Evolutionary conservation across 2,888 invertebrate genomes (phyloP), one percentile per base, ranked within the genome.

Genomic region (Norana najaformis): DNA sequence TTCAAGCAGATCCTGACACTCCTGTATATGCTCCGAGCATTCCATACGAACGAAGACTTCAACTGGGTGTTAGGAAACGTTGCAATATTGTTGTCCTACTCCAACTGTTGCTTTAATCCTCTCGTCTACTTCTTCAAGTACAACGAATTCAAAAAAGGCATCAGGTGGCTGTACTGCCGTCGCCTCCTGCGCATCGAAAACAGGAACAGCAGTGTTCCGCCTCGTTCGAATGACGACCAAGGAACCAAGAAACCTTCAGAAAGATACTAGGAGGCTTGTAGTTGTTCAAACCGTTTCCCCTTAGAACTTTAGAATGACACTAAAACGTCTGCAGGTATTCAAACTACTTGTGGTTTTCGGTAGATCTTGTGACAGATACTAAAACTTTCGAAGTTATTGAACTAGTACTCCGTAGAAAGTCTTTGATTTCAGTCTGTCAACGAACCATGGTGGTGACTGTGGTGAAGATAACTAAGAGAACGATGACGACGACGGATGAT

Each of bases 41-140:
- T n/a, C n/a, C 13, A 0, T 16, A 5, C 8, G 5, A 4, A 18
- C 36, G 20, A 1, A 3, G 14, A 23, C 13, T 37, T 85, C 36
- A 36, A 85, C 23, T 34, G 35, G 16, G 35, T 35, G 85, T 5
- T 85, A 14, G 8, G 4, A 20, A 35, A 85, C 36, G 34, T 37
- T 16, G 11, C 85, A 35, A 85, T 35, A 20, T 34, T 85, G 20
- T n/a, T 85, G 0, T 34, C 85, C 85, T 85, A 85, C 37, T 85
- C 85, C 85, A 85, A 85, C 37, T 85, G 85, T 37, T 85, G 85
- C 85, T 36, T 85, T 35, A 85, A 85, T 36, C 85, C 85, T 35
- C 35, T 85, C 36, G 85, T 85, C 85, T 85, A 85, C 36, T 85
- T 85, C 85, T 36, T 85, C 85, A 85, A 85, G 85, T 85, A 85